A percentile compares a stretch with the other conserved stretches of the same genome.
Evolutionary conservation across 2,113 vertebrate genomes (phyloP).

Genomic region (Lycocorax pyrrhopterus): DNA sequence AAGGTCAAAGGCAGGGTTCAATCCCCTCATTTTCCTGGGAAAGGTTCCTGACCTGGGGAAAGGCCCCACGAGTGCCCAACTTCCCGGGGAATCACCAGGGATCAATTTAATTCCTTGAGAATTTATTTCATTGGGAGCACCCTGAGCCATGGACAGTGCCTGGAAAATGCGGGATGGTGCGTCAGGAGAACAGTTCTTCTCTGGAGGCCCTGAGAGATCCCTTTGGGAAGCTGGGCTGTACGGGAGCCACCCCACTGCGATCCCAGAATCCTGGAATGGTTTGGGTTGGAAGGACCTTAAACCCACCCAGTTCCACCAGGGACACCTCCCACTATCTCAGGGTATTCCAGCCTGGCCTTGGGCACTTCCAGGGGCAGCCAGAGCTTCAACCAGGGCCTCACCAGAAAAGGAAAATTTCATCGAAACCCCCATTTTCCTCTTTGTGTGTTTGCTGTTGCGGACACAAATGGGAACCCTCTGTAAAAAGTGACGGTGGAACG

Average conservation of each 20-base stretch:
- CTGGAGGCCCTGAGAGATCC: background rate
- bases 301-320: background rate
- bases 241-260: background rate
- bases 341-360: background rate
- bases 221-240: background rate
- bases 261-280: background rate
- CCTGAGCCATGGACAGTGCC: background rate
- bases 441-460: background rate
- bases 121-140: background rate
- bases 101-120: background rate
- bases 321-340: background rate
- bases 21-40: background rate
- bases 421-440: background rate
- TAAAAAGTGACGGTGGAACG: rapidly evolving
- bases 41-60: background rate
- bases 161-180: too few relatives aligned
- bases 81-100: background rate
- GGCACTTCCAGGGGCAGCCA: background rate
- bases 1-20: background rate
- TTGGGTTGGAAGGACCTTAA: background rate
- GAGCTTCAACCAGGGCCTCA: background rate
- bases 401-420: background rate
- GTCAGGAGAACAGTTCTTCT: background rate
- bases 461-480: background rate
- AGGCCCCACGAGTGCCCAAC: background rate